Conservation (phyloP, 37 sponge, comb jelly and placozoan genomes). For the Oopsacas minuta region DNA sequence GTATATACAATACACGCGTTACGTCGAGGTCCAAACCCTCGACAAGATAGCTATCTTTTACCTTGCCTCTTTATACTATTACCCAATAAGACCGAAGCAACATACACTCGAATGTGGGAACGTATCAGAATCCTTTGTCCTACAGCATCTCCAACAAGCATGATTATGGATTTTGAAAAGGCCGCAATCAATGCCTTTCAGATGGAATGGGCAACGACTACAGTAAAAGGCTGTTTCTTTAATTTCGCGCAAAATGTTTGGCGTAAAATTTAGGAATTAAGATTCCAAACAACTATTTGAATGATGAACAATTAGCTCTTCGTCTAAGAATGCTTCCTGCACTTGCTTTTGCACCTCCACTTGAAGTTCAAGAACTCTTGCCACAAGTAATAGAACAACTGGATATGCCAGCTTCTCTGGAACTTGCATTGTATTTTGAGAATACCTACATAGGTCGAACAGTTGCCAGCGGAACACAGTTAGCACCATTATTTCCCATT, state of each 20-base stretch:
- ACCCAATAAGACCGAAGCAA: slow-evolving; percentile 5
- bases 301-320: slow-evolving; percentile 11
- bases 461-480: neutral
- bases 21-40: slow-evolving; percentile 18
- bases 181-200: slow-evolving; percentile 14
- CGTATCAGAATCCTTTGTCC: neutral
- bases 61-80: neutral
- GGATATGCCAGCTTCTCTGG: neutral
- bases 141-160: neutral
- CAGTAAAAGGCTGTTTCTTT: slow-evolving; percentile 19
- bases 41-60: neutral
- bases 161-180: slow-evolving; percentile 14
- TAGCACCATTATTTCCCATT: slow-evolving; percentile 18
- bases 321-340: slow-evolving; percentile 3
- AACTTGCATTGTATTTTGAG: slow-evolving; percentile 8
- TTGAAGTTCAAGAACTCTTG: neutral
- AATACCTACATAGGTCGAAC: neutral
- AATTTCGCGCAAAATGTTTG: neutral
- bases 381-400: slow-evolving; percentile 9
- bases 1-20: neutral
- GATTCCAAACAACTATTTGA: neutral
- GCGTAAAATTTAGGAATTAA: neutral
- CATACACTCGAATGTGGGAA: slow-evolving; percentile 9
- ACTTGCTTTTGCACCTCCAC: neutral
- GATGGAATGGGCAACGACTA: slow-evolving; percentile 10